Conservation (phyloP, 1,140 invertebrate species). For the Halictus rubicundus region DNA sequence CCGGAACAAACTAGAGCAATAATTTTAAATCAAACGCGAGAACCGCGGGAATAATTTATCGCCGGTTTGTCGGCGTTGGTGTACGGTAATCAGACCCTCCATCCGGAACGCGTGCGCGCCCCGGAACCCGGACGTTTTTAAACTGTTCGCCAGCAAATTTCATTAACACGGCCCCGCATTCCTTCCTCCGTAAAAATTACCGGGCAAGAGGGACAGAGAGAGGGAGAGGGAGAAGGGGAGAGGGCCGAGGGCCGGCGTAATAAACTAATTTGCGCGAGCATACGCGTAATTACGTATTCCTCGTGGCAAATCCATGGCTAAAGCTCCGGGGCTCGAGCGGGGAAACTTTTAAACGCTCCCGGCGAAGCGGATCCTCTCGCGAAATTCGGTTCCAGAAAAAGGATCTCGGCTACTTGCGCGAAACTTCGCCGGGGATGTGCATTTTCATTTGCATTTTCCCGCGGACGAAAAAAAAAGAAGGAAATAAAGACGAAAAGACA, state of each 20-base stretch:
- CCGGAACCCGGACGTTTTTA: constrained; percentile 50
- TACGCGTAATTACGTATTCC: constrained; percentile 30
- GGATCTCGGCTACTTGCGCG: background rate
- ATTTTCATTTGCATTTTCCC: background rate
- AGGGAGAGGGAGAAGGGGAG: too few relatives aligned
- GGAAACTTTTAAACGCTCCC: background rate
- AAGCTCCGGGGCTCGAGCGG: background rate
- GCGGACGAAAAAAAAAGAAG: too few relatives aligned
- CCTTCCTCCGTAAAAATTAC: constrained; percentile 38
- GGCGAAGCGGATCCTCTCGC: background rate
- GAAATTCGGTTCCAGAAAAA: background rate
- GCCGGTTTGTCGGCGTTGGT: constrained; percentile 44
- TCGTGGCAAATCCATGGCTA: background rate
- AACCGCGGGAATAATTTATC: constrained; percentile 67
- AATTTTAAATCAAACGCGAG: constrained; percentile 71
- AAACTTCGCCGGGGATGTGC: background rate
- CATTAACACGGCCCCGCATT: constrained; percentile 57
- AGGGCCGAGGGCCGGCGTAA: background rate
- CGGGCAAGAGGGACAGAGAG: too few relatives aligned
- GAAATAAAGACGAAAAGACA: background rate
- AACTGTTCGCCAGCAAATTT: constrained; percentile 58
- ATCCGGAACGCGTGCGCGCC: background rate
- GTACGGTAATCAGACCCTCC: constrained; percentile 51
- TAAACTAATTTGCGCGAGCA: constrained; percentile 31
- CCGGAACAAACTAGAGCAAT: constrained; percentile 67